These are phyloP conservation scores for Orientallactaga bullata DNA, from an alignment of 2,113 vertebrate species.

Conservation along the genomic window DNA sequence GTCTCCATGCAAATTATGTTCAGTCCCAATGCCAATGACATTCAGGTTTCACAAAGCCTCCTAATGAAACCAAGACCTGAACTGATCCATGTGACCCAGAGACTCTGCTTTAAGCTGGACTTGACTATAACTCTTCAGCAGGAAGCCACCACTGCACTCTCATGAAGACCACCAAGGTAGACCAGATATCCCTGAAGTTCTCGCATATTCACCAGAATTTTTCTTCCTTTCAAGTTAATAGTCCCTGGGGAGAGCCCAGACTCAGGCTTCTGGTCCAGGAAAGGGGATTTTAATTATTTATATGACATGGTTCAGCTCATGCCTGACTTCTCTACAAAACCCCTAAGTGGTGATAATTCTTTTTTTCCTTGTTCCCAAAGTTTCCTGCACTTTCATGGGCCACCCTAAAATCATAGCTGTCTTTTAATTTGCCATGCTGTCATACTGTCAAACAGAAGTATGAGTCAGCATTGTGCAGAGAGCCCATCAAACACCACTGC, in stretches of 20 bases:
- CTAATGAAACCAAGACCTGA: neutral
- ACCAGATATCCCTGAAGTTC: neutral
- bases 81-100: rapidly evolving
- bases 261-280: neutral
- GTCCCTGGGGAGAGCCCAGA: neutral
- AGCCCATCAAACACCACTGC: neutral
- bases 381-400: neutral
- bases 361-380: neutral
- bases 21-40: neutral
- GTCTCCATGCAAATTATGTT: no score
- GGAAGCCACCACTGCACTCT: neutral
- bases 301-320: neutral
- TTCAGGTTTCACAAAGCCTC: neutral
- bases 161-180: neutral
- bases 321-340: neutral
- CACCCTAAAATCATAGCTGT: neutral
- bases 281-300: neutral
- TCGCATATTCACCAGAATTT: no score
- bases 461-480: neutral
- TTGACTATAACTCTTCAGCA: neutral
- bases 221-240: neutral
- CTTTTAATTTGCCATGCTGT: neutral
- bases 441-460: neutral
- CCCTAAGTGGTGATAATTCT: neutral
- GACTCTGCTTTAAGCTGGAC: no score